Evolutionary conservation across 2,113 vertebrate genomes (phyloP), one percentile per base, ranked within the genome.

Genomic region (Echinops telfairi): DNA sequence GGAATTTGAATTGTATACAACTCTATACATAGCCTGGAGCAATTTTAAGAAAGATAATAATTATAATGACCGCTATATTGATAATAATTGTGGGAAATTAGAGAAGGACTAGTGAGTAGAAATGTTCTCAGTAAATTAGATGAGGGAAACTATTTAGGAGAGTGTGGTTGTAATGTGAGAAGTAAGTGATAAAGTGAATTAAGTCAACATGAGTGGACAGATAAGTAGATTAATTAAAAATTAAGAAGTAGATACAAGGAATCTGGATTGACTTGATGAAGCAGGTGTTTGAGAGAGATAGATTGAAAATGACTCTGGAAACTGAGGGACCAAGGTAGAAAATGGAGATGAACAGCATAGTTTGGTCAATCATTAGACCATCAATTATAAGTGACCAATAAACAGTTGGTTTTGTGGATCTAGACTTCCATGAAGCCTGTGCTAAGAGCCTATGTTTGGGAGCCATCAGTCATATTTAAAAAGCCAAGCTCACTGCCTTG

Each of bases 141-240:
- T 31, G 77, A 58, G n/a, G 68, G 27, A 88, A 83, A 94, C 3
- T 64, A 31, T 22, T 81, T 90, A 70, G 29, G 71, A 84, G 40
- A 10, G n/a, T 33, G 62, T 57, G 14, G 38, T 3, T 64, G 27
- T 40, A 79, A 91, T 40, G 22, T 64, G 5, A 12, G 27, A 64
- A 8, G 33, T 71, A 91, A 82, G 15, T 43, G 47, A 91, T 11
- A 71, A 83, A 83, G 15, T 38, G 4, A 14, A 53, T 53, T 6
- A 53, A 53, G 12, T 53, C 47, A 53, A 53, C 47, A 53, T 53
- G 47, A 53, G 10, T 53, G 47, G 47, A 14, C 47, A 53, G 47
- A 53, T 40, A 78, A 60, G 31, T 62, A 78, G 19, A 43, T 27
- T 83, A 83, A 79, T 60, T 88, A 62, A 71, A 83, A 47, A 33